Conservation (phyloP, 2,113 vertebrate genomes). For the Pteruthius melanotis region DNA sequence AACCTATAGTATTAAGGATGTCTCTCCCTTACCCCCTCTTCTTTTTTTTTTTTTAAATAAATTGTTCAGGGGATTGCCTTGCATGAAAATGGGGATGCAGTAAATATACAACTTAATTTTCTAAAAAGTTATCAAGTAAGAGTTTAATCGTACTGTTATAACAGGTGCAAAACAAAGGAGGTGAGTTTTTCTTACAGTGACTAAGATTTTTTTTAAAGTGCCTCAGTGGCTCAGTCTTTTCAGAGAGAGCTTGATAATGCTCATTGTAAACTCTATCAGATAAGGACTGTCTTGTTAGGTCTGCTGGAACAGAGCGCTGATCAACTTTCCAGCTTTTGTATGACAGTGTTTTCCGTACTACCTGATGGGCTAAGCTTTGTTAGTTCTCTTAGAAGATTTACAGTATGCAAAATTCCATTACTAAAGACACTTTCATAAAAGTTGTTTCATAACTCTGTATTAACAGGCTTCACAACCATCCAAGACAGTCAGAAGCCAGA, state of each 20-base stretch:
- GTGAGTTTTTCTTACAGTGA: not conserved
- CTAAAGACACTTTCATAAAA: not conserved
- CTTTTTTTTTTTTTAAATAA: not conserved
- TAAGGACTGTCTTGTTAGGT: not conserved
- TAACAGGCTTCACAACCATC: not conserved
- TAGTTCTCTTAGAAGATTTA: not conserved
- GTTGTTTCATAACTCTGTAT: not conserved
- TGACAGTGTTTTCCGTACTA: not conserved
- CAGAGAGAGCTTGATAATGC: not conserved
- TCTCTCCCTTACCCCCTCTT: fast-evolving
- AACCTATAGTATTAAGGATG: not conserved
- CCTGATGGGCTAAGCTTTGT: not conserved
- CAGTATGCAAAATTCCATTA: not conserved
- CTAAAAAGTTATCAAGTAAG: not conserved
- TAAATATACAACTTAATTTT: not conserved
- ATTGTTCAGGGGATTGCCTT: not conserved
- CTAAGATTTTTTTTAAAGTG: not conserved
- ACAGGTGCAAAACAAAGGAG: not conserved
- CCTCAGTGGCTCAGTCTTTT: not conserved
- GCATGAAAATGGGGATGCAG: not conserved
- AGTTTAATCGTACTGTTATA: not conserved
- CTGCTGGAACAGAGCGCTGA: not conserved
- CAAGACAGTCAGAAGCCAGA: not conserved
- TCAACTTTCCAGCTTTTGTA: not conserved
- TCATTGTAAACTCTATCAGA: not conserved